Conservation (phyloP, 2,888 invertebrate species). For the Pseudococcus longispinus region DNA sequence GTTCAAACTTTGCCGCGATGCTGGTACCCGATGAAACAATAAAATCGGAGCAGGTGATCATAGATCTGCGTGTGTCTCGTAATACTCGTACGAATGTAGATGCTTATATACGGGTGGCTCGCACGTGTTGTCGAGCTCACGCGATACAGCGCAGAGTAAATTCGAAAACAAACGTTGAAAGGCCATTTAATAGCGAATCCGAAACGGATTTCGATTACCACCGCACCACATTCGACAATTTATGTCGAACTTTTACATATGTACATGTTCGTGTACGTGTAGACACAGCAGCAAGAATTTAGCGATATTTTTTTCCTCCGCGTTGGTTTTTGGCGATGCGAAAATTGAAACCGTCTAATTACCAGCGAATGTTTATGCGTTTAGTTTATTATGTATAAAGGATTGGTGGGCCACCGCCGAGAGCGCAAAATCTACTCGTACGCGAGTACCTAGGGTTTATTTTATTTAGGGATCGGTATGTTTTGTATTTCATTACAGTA, state of each 20-base stretch:
- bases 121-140: conserved; percentile 26
- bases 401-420: not conserved
- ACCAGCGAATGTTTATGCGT: not conserved
- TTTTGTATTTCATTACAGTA: not conserved
- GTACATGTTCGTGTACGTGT: not conserved
- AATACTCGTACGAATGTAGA: not conserved
- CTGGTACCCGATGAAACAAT: not conserved
- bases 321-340: not conserved
- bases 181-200: not conserved
- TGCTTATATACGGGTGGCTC: not conserved
- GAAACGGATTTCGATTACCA: not conserved
- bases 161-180: not conserved
- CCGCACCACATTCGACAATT: not conserved
- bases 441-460: not conserved
- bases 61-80: not conserved
- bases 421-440: not conserved
- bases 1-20: not conserved
- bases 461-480: not conserved
- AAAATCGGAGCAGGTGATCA: not conserved
- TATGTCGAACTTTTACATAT: not conserved
- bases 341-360: not conserved
- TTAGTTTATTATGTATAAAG: not conserved
- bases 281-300: not conserved
- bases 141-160: not conserved
- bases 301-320: not conserved